Conservation (phyloP, 1,140 invertebrate species). For the Heliconius congener region DNA sequence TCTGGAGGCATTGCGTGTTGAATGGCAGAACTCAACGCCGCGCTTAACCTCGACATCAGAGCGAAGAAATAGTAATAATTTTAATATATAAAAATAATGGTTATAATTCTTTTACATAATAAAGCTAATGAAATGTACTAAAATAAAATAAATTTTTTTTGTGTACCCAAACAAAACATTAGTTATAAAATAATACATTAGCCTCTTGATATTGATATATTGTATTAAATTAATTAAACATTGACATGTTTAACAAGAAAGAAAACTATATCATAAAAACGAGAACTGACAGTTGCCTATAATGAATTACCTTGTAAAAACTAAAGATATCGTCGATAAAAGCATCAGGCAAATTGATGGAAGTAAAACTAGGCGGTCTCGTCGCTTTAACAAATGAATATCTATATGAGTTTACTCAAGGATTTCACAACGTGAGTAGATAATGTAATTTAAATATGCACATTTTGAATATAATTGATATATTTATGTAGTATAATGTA, state of each 20-base stretch:
- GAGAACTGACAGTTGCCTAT: neutral
- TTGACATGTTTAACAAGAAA: neutral
- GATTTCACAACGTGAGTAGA: constrained; percentile 8
- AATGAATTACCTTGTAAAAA: constrained; percentile 32
- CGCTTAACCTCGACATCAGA: too few species aligned
- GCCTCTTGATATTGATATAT: neutral
- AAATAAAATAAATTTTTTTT: too few species aligned
- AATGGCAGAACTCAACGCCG: too few species aligned
- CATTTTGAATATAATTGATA: neutral
- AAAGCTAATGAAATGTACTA: too few species aligned
- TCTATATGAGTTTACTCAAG: constrained; percentile 47
- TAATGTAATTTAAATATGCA: neutral
- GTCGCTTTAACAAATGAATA: constrained; percentile 62
- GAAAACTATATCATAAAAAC: neutral
- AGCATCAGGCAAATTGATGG: constrained; percentile 34
- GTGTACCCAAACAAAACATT: too few species aligned
- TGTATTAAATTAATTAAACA: constrained; percentile 4
- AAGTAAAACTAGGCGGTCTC: constrained; percentile 25
- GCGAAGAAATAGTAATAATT: too few species aligned
- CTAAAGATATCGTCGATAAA: constrained; percentile 23
- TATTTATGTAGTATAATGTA: neutral
- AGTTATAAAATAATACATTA: too few species aligned
- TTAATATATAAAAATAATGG: too few species aligned
- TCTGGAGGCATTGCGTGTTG: too few species aligned
- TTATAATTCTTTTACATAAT: too few species aligned